Evolutionary conservation across 2,113 vertebrate species (phyloP).

Genomic region (Casuarius casuarius): DNA sequence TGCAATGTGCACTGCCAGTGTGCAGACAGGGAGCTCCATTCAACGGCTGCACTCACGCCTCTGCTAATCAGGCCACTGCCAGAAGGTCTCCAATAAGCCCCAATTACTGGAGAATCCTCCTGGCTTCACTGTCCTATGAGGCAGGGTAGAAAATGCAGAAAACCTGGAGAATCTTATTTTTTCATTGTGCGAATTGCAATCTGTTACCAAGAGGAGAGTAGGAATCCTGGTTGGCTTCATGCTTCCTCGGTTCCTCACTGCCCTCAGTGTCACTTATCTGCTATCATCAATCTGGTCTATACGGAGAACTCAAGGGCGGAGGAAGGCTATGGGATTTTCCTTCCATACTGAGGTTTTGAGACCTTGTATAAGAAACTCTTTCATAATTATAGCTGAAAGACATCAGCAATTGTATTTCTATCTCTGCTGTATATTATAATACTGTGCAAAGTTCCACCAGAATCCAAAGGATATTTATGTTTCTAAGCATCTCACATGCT

Average conservation of each 20-base stretch:
- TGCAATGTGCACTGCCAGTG: rapidly evolving
- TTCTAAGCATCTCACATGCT: neutral
- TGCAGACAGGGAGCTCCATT: rapidly evolving
- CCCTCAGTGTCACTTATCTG: neutral
- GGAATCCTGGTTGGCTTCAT: neutral
- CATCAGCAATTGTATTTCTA: neutral
- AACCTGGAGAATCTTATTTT: neutral
- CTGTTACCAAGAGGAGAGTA: neutral
- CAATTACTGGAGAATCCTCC: neutral
- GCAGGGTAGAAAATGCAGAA: neutral
- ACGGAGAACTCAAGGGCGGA: neutral
- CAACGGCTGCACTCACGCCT: neutral
- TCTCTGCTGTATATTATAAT: neutral
- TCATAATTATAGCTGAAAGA: neutral
- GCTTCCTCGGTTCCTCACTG: neutral
- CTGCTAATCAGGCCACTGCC: neutral
- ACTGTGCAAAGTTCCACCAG: neutral
- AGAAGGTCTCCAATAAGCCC: neutral
- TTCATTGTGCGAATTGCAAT: neutral
- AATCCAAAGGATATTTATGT: neutral
- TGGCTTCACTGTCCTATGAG: neutral
- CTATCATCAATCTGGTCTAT: neutral
- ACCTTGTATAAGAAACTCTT: neutral
- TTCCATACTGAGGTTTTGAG: neutral
- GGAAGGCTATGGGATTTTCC: neutral